A percentile compares a stretch with the other conserved stretches of the same genome.
phyloP scores from a whole-genome alignment of 2,797 vertebrate genomes.

The Neopelma chrysocephalum region DNA sequence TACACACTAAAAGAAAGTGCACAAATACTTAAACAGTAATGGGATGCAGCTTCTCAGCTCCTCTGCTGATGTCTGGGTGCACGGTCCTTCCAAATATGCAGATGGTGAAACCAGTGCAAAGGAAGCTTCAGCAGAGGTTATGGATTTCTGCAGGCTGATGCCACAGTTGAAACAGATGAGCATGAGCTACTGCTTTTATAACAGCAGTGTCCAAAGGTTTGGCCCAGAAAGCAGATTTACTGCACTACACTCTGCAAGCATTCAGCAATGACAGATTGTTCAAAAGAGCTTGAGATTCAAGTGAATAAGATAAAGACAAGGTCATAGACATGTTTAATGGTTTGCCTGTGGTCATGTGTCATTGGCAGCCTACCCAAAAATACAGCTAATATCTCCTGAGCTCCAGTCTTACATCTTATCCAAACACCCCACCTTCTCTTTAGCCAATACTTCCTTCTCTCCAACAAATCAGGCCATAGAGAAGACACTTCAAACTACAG shows the following conservation, averaged over 20 bases:
- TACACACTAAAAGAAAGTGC: background rate
- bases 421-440: background rate
- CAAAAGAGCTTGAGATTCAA: background rate
- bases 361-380: background rate
- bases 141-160: background rate
- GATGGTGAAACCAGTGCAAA: background rate
- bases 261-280: background rate
- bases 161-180: background rate
- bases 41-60: background rate
- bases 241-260: background rate
- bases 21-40: background rate
- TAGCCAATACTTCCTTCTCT: background rate
- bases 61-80: background rate
- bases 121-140: background rate
- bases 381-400: background rate
- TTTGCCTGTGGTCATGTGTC: background rate
- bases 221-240: background rate
- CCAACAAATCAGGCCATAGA: background rate
- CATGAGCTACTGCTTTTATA: background rate
- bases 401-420: background rate
- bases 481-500: background rate
- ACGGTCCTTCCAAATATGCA: background rate
- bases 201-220: background rate
- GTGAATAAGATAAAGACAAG: background rate
- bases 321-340: background rate